Percentiles rank a stretch among this genome's conserved stretches.
These are phyloP conservation scores for Balanococcus diminutus DNA, from an alignment of 2,888 invertebrate species.

Conservation along the genomic window DNA sequence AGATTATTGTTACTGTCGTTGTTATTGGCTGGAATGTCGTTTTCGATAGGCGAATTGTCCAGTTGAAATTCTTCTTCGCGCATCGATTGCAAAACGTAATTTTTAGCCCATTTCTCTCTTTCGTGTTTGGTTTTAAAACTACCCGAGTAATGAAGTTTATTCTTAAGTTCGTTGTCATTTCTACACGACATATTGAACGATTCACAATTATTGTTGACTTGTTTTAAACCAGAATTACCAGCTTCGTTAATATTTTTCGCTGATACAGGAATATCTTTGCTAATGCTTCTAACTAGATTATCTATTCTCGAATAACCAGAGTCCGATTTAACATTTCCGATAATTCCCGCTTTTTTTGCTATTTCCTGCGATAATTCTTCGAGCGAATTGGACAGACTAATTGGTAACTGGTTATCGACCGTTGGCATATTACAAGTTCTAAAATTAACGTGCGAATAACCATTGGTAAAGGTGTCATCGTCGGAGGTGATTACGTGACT, in stretches of 20 bases:
- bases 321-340: conserved; percentile 53
- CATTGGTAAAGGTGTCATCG: conserved; percentile 47
- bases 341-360: conserved; percentile 56
- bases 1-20: conserved; percentile 50
- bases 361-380: conserved; percentile 58
- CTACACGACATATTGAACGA: conserved; percentile 18
- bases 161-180: conserved; percentile 49
- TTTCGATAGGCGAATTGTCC: neutral
- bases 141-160: conserved; percentile 58
- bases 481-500: conserved; percentile 8
- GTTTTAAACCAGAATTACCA: conserved; percentile 32
- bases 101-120: conserved; percentile 58
- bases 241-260: conserved; percentile 51
- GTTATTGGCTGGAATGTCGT: neutral
- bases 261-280: conserved; percentile 49
- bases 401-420: conserved; percentile 43
- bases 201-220: conserved; percentile 46
- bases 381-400: conserved; percentile 57
- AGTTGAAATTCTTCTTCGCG: conserved; percentile 46
- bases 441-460: conserved; percentile 56
- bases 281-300: conserved; percentile 54
- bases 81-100: conserved; percentile 50
- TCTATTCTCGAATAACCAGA: conserved; percentile 52
- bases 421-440: conserved; percentile 46
- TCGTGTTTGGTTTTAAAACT: conserved; percentile 59